Evolutionary conservation across 2,888 invertebrate species (phyloP).

Genomic region (Sialis fuliginosa): DNA sequence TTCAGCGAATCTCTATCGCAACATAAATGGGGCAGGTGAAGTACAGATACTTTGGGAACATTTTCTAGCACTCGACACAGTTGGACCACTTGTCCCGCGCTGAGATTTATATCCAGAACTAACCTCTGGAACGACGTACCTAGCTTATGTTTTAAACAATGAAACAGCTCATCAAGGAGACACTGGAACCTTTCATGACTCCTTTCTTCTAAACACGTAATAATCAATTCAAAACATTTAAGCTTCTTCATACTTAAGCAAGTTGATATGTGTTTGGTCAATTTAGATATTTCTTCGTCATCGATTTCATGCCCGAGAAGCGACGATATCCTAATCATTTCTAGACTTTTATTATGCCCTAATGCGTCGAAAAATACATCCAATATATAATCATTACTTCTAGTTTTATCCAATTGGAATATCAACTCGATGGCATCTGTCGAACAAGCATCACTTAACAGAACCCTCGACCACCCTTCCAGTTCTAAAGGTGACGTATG

Average conservation of each 20-base stretch:
- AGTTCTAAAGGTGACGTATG: constrained; percentile 28
- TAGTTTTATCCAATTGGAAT: constrained; percentile 28
- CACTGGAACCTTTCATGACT: constrained; percentile 29
- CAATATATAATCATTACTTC: constrained; percentile 21
- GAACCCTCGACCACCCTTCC: constrained; percentile 32
- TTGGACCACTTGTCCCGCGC: constrained; percentile 31
- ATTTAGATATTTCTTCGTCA: constrained; percentile 27
- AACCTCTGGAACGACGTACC: constrained; percentile 25
- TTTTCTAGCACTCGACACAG: constrained; percentile 29
- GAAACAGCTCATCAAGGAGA: constrained; percentile 32
- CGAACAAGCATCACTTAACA: constrained; percentile 27
- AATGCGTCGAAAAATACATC: constrained; percentile 31
- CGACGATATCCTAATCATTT: constrained; percentile 30
- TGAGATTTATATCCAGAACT: constrained; percentile 33
- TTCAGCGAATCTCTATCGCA: constrained; percentile 33
- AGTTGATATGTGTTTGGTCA: constrained; percentile 28
- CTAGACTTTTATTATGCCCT: constrained; percentile 31
- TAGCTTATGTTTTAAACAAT: constrained; percentile 15
- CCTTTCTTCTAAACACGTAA: constrained; percentile 33
- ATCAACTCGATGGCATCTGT: constrained; percentile 30
- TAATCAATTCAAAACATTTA: constrained; percentile 31
- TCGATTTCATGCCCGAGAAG: constrained; percentile 33
- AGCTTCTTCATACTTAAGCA: constrained; percentile 28
- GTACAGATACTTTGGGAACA: constrained; percentile 29
- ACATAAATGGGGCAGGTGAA: constrained; percentile 34